Evolutionary conservation across 1,140 invertebrate species (phyloP).

Genomic region (Antheraea pernyi): DNA sequence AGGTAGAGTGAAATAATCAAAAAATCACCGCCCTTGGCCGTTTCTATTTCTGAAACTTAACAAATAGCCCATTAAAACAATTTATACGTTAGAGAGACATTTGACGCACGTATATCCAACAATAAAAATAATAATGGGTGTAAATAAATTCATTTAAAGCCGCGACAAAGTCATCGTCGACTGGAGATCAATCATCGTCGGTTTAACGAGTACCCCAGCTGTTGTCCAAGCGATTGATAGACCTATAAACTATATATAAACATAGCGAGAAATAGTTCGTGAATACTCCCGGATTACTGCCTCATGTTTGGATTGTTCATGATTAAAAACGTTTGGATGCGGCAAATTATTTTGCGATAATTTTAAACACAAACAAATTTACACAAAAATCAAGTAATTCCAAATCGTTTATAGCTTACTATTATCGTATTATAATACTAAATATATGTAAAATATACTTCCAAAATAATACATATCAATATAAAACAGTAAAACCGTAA

Average conservation of each 20-base stretch:
- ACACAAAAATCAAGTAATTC: too few species aligned
- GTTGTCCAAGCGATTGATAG: conserved; percentile 62
- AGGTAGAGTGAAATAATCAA: not conserved
- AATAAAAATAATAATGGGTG: conserved; percentile 28
- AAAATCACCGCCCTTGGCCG: not conserved
- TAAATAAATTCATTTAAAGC: conserved; percentile 16
- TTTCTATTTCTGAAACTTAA: conserved; percentile 10
- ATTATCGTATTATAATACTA: too few species aligned
- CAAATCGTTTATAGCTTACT: too few species aligned
- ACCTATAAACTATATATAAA: conserved; percentile 67
- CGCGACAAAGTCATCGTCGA: not conserved
- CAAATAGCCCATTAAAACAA: conserved; percentile 3
- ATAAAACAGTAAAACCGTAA: too few species aligned
- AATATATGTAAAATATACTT: too few species aligned
- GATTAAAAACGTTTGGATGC: conserved; percentile 11
- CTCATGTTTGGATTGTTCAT: not conserved
- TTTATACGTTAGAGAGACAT: conserved; percentile 8
- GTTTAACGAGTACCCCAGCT: conserved; percentile 66
- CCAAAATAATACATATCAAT: too few species aligned
- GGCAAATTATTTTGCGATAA: not conserved
- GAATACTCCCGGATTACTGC: not conserved
- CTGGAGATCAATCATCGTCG: conserved; percentile 66
- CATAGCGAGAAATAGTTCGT: conserved; percentile 1
- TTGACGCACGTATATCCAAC: conserved; percentile 17
- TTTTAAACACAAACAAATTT: not conserved